Conservation (phyloP, 2,113 vertebrate species). For the Chaenogobius annularis region DNA sequence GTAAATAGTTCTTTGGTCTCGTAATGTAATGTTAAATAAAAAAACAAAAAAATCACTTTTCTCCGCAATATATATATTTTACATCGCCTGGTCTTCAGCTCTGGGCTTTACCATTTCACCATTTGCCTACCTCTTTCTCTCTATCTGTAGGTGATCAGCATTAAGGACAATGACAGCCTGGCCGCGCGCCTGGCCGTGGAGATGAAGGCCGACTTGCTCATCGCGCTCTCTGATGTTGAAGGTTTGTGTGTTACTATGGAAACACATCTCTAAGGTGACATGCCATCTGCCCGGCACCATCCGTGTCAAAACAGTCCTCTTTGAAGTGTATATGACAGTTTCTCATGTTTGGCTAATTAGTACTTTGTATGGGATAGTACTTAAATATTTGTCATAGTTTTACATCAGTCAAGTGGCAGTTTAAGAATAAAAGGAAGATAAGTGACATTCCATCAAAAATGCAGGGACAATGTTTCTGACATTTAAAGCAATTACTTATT, state of each 20-base stretch:
- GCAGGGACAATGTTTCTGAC: too few relatives aligned
- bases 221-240: conserved; percentile 95
- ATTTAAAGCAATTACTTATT: too few relatives aligned
- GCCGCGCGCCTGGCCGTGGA: conserved; percentile 95
- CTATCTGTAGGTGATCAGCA: conserved; percentile 89
- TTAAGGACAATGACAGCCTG: conserved; percentile 98
- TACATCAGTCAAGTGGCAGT: too few relatives aligned
- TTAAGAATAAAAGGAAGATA: too few relatives aligned
- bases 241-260: conserved; percentile 73
- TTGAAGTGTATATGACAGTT: neutral
- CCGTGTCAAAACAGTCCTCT: conserved; percentile 14
- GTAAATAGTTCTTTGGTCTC: conserved; percentile 9
- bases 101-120: neutral
- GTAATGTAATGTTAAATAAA: too few relatives aligned
- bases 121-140: conserved; percentile 8
- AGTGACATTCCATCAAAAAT: too few relatives aligned
- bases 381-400: too few relatives aligned
- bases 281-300: conserved; percentile 54
- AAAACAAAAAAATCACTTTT: too few relatives aligned
- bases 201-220: conserved; percentile 96
- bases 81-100: neutral
- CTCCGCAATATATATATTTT: too few relatives aligned
- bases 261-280: conserved; percentile 47
- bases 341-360: too few relatives aligned
- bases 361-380: too few relatives aligned